Evolutionary conservation across 2,888 invertebrate genomes (phyloP), one percentile per base, ranked within the genome.

Genomic region (Pilophorus perplexus): DNA sequence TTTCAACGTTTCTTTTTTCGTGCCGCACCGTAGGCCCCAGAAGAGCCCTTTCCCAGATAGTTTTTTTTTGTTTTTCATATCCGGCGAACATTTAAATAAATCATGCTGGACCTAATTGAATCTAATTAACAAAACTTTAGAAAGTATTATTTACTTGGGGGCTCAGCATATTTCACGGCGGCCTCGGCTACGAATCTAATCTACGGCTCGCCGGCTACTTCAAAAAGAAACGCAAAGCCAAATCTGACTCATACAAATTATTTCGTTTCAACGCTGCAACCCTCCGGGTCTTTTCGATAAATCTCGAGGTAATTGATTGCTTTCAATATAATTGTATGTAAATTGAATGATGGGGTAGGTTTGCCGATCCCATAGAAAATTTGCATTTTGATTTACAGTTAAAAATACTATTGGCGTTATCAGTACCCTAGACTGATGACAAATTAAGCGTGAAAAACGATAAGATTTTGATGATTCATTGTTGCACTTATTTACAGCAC

Each of bases 111-210:
- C 50, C 52, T 64, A 64, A 64, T 64, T 64, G 64, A 64, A 64
- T 50, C 64, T 64, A 64, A 64, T 64, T 64, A 64, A 64, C 64
- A 38, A 50, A 64, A 64, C 64, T 50, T 50, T 50, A 20, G 50
- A 50, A 64, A 50, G 38, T 50, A 64, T 64, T n/a, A n/a, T n/a
- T 64, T 64, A 64, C 52, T 64, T 64, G 33, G 48, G 25, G n/a
- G n/a, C 64, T 37, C 23, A 23, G 14, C 64, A 64, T 64, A 64
- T 64, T 50, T 64, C 64, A 64, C 64, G 48, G 14, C 64, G 38
- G 50, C 20, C 37, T 48, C 50, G 33, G 23, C 23, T 40, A 64
- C 50, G 50, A 64, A 64, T 64, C 27, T 44, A 44, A 42, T 40
- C 59, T 25, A 20, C 16, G 40, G 44, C n/a, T 38, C 18, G 40